Evolutionary conservation across 1,140 invertebrate genomes (phyloP).

Genomic region (Calosoma granatense): DNA sequence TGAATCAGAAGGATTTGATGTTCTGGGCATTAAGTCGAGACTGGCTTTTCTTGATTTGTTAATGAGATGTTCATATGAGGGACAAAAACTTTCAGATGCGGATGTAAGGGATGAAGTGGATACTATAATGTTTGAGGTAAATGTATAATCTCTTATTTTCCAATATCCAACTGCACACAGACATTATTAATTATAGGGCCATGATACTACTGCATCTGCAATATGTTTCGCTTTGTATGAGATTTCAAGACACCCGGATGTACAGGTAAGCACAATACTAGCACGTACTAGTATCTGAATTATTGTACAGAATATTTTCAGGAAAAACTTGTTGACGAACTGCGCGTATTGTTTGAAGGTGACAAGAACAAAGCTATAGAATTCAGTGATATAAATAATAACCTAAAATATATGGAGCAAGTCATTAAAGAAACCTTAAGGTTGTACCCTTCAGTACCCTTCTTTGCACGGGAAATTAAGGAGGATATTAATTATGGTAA

Average conservation of each 20-base stretch:
- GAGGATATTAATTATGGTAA: conserved; percentile 48
- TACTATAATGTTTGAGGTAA: conserved; percentile 75
- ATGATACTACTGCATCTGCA: conserved; percentile 58
- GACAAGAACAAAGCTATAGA: conserved; percentile 35
- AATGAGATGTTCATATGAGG: conserved; percentile 47
- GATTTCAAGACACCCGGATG: conserved; percentile 44
- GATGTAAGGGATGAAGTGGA: conserved; percentile 76
- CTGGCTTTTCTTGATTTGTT: conserved; percentile 67
- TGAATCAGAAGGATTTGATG: conserved; percentile 13
- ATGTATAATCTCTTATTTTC: conserved; percentile 1
- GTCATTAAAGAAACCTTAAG: conserved; percentile 59
- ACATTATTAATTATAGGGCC: conserved; percentile 60
- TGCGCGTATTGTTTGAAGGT: conserved; percentile 47
- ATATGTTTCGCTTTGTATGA: conserved; percentile 46
- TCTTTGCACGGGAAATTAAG: conserved; percentile 48
- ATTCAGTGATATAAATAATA: too few relatives aligned
- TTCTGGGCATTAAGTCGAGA: conserved; percentile 39
- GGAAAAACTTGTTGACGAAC: conserved; percentile 52
- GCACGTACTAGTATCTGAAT: not conserved
- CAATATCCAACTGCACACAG: too few relatives aligned
- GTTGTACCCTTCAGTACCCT: conserved; percentile 62
- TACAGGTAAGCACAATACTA: conserved; percentile 38
- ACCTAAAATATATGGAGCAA: conserved; percentile 63
- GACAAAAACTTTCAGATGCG: conserved; percentile 43
- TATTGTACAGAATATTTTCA: conserved; percentile 28